Evolutionary conservation across 35 echinoderm and acorn worm species (phyloP), one percentile per base, ranked within the genome.

Genomic region (Holothuria glaberrima): DNA sequence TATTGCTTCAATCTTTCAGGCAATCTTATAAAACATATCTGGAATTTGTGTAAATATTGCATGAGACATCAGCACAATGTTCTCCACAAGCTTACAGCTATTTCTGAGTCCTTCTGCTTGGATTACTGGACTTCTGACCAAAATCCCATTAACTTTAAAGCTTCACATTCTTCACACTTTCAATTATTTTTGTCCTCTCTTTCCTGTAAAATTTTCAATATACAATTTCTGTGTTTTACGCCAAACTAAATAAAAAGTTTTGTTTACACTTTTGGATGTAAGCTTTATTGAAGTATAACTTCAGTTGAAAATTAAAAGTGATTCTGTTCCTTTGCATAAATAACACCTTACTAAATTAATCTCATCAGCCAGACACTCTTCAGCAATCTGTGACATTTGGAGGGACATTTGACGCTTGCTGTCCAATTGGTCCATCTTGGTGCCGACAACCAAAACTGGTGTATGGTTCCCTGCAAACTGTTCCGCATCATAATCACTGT

Each of bases 301-400:
- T n/a, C n/a, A n/a, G n/a, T n/a, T n/a, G n/a, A n/a, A n/a, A n/a
- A n/a, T n/a, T n/a, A n/a, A n/a, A n/a, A n/a, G n/a, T n/a, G n/a
- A n/a, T n/a, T n/a, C 79, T 52, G 9, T 57, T 27, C 80, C 24
- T 61, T 25, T 54, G 3, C 5, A 54, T 54, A 54, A 84, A 6
- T 60, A 57, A 50, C 16, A 24, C 52, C 96, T 94, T 75, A 98
- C 96, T 63, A 98, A 58, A 69, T 98, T 98, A 68, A 98, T 91
- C 92, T 98, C 96, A 91, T 98, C 96, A 22, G 96, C 93, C 20
- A 94, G 93, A 28, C 96, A 98, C 75, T 98, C 96, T 62, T 98
- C 96, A 80, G 96, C 96, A 70, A 98, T 94, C 33, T 80, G 82
- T 44, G 93, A 94, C 27, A 80, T 88, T 44, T 94, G 93, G 19